phyloP scores from a whole-genome alignment of 2,113 vertebrate genomes.

The Aspidoscelis tigris region DNA sequence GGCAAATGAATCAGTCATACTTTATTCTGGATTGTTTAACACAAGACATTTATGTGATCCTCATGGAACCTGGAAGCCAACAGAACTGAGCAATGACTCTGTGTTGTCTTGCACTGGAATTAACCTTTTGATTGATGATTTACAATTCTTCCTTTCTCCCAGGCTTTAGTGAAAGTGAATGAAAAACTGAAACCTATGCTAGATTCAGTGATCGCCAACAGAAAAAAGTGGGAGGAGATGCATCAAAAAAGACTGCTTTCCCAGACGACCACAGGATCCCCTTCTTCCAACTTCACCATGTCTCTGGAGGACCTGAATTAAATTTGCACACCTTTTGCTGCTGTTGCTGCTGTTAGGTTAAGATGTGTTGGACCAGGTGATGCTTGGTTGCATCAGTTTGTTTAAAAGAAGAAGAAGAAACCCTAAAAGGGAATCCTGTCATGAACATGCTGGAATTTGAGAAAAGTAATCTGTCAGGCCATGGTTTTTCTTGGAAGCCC shows the following conservation, averaged over 20 bases:
- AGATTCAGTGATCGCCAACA: slow-evolving; percentile 88
- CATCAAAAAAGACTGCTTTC: slow-evolving; percentile 83
- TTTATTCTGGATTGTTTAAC: not conserved
- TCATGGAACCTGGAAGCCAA: not conserved
- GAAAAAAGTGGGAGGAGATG: slow-evolving; percentile 92
- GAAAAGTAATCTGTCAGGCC: slow-evolving; percentile 31
- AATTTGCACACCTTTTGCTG: slow-evolving; percentile 37
- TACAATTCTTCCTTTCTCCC: slow-evolving; percentile 32
- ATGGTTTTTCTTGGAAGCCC: slow-evolving; percentile 45
- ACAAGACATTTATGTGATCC: too few species aligned
- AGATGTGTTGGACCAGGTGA: slow-evolving; percentile 40
- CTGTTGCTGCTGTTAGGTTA: not conserved
- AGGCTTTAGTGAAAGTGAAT: slow-evolving; percentile 94
- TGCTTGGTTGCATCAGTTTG: slow-evolving; percentile 43
- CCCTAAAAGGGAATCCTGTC: slow-evolving; percentile 32
- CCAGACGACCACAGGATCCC: slow-evolving; percentile 51
- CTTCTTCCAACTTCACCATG: slow-evolving; percentile 55
- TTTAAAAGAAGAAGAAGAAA: slow-evolving; percentile 18
- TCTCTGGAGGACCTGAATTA: slow-evolving; percentile 70
- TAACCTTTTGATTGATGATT: slow-evolving; percentile 16
- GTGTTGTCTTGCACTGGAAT: slow-evolving; percentile 1
- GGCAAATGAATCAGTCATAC: too few species aligned
- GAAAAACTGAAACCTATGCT: slow-evolving; percentile 95
- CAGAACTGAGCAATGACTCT: fast-evolving
- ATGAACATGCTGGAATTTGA: slow-evolving; percentile 43